Evolutionary conservation across 2,888 invertebrate species (phyloP).

Genomic region (Glyphotaelius pellucidus): DNA sequence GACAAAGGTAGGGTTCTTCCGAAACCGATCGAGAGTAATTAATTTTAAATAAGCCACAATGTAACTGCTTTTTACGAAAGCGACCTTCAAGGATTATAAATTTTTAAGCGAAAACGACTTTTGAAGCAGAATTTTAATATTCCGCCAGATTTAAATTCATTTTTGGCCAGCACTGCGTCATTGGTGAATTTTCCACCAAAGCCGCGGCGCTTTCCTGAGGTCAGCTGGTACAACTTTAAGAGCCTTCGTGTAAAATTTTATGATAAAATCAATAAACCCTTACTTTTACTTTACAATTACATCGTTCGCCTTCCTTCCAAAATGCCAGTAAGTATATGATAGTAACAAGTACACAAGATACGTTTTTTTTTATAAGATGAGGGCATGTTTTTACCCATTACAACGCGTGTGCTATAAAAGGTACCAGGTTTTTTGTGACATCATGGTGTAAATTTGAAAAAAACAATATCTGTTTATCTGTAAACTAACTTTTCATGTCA

Average conservation of each 20-base stretch:
- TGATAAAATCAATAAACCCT: slow-evolving; percentile 27
- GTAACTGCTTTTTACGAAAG: too few species aligned
- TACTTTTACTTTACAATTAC: not conserved
- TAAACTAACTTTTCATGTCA: not conserved
- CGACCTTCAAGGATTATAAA: not conserved
- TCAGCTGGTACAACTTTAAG: slow-evolving; percentile 21
- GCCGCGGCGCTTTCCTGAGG: not conserved
- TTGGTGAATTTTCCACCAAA: not conserved
- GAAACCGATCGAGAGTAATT: too few species aligned
- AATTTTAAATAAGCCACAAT: too few species aligned
- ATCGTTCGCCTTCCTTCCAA: not conserved
- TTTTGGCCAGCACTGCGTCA: not conserved
- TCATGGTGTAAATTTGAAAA: not conserved
- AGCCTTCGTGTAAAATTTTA: slow-evolving; percentile 23
- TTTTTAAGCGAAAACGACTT: not conserved
- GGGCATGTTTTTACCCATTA: not conserved
- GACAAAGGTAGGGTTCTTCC: too few species aligned
- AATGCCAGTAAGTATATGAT: not conserved
- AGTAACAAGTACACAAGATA: not conserved
- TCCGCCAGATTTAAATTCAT: not conserved
- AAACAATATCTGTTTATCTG: not conserved
- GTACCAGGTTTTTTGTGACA: not conserved
- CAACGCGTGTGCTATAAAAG: not conserved
- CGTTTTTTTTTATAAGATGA: not conserved
- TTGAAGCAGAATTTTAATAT: not conserved